Conservation (phyloP, 2,888 invertebrate species). For the Carabus problematicus region DNA sequence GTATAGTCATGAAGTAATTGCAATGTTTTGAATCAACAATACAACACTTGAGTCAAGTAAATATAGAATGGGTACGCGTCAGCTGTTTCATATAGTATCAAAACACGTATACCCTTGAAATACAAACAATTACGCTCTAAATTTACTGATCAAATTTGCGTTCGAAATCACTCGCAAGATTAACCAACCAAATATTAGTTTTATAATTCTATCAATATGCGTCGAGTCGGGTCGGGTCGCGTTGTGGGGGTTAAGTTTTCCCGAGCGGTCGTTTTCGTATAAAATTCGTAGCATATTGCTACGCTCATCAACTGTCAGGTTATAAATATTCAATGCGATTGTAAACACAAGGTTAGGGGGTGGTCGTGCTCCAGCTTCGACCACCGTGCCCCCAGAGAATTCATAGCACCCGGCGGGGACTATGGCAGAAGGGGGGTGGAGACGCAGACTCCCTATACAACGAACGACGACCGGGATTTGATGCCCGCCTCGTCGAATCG, state of each 20-base stretch:
- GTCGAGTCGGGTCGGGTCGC: slow-evolving; percentile 44
- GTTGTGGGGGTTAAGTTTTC: slow-evolving; percentile 45
- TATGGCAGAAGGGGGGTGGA: slow-evolving; percentile 43
- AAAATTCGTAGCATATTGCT: slow-evolving; percentile 60
- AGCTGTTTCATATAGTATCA: too few species aligned
- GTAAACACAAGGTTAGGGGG: slow-evolving; percentile 55
- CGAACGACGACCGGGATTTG: slow-evolving; percentile 55
- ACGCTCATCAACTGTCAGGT: slow-evolving; percentile 62
- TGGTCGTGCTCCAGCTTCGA: not conserved
- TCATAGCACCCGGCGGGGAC: slow-evolving; percentile 44
- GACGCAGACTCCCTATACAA: slow-evolving; percentile 50
- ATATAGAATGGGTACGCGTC: too few species aligned
- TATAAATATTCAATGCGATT: slow-evolving; percentile 62
- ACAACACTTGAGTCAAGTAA: too few species aligned
- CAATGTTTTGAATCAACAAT: too few species aligned
- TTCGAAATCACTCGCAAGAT: slow-evolving; percentile 60
- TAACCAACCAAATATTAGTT: slow-evolving; percentile 61
- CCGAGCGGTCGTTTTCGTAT: slow-evolving; percentile 55
- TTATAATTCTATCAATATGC: slow-evolving; percentile 59
- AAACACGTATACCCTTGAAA: not conserved
- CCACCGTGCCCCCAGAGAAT: slow-evolving; percentile 19
- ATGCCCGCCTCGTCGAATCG: slow-evolving; percentile 60
- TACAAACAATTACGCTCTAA: slow-evolving; percentile 31
- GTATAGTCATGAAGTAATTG: too few species aligned
- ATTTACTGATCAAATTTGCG: slow-evolving; percentile 57